Evolutionary conservation across 1,140 invertebrate species (phyloP).

Genomic region (Apocrypta bakeri): DNA sequence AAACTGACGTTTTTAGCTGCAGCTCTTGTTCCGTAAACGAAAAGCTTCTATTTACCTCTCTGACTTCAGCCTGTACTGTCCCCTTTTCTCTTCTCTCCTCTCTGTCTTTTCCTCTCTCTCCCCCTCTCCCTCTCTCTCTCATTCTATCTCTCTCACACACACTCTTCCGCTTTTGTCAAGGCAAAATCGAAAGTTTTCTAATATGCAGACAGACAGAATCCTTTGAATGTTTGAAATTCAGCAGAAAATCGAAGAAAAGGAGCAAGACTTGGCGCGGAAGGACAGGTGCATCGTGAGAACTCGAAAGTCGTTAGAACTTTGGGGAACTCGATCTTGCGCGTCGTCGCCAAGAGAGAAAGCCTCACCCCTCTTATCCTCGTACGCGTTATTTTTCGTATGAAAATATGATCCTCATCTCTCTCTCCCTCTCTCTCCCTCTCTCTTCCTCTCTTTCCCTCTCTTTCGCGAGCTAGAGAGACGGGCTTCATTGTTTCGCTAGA

Average conservation of each 20-base stretch:
- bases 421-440: neutral
- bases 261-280: neutral
- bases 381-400: constrained; percentile 44
- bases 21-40: constrained; percentile 7
- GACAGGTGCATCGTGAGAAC: constrained; percentile 28
- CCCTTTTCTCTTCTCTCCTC: too few species aligned
- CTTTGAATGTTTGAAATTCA: constrained; percentile 50
- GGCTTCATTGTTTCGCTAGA: constrained; percentile 38
- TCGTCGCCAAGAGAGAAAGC: neutral
- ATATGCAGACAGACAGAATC: constrained; percentile 36
- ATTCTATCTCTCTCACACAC: neutral
- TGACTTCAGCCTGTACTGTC: neutral
- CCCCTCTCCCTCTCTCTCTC: too few species aligned
- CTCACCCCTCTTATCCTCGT: neutral
- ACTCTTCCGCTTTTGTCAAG: constrained; percentile 7
- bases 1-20: too few species aligned
- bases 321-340: constrained; percentile 32
- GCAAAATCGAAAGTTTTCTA: constrained; percentile 48
- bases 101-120: too few species aligned
- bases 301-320: constrained; percentile 48
- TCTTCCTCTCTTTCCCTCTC: neutral
- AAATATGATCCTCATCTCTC: constrained; percentile 40
- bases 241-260: constrained; percentile 40
- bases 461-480: neutral
- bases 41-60: constrained; percentile 17